These are phyloP conservation scores for Sigmodon hispidus DNA, from an alignment of 2,113 vertebrate species.

Conservation along the genomic window DNA sequence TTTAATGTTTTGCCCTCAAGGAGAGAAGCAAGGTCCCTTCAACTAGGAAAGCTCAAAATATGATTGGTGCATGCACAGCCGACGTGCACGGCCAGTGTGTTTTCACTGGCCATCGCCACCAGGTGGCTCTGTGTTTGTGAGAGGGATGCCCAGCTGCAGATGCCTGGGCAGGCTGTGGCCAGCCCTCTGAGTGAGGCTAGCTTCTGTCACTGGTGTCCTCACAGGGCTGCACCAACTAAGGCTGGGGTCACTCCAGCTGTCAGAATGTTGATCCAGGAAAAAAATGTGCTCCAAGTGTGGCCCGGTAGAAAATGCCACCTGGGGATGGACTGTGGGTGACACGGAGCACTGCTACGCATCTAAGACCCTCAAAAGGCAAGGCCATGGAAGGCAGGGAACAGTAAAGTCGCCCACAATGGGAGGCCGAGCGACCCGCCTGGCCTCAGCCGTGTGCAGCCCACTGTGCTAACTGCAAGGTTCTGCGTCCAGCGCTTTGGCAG, in stretches of 20 bases:
- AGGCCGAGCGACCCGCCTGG: constrained; percentile 6
- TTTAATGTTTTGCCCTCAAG: constrained; percentile 90
- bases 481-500: not conserved
- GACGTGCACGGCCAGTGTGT: not conserved
- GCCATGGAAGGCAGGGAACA: not conserved
- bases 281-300: not conserved
- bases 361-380: not conserved
- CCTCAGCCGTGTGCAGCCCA: constrained; percentile 8
- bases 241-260: not conserved
- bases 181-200: not conserved
- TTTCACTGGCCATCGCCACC: not conserved
- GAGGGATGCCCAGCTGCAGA: not conserved
- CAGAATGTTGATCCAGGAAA: not conserved
- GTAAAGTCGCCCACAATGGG: not conserved
- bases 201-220: not conserved
- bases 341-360: not conserved
- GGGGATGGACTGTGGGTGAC: not conserved
- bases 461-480: not conserved
- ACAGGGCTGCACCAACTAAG: not conserved
- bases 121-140: not conserved
- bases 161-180: not conserved
- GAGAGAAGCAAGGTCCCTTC: constrained; percentile 90
- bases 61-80: constrained; percentile 82
- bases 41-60: constrained; percentile 91
- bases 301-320: not conserved